Conservation (phyloP, 2,888 invertebrate genomes). For the Drosophila merina region DNA sequence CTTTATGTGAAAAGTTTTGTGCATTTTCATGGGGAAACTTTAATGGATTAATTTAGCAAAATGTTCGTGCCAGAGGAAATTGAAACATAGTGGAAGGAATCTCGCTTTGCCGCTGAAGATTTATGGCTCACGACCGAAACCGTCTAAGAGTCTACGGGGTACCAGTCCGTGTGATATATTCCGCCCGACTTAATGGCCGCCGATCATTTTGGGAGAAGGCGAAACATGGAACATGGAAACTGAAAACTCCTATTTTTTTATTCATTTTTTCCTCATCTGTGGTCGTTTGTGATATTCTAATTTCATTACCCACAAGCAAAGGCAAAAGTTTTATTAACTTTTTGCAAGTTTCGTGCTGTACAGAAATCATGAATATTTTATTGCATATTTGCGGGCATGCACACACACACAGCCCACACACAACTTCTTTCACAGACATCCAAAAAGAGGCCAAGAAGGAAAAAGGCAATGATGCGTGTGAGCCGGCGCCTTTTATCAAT, state of each 20-base stretch:
- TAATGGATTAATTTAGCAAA: conserved; percentile 77
- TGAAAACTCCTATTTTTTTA: conserved; percentile 19
- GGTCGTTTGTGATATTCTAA: conserved; percentile 46
- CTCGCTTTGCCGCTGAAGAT: conserved; percentile 47
- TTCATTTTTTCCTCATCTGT: conserved; percentile 1
- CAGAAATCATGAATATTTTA: conserved; percentile 67
- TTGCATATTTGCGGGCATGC: conserved; percentile 47
- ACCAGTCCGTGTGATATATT: background rate
- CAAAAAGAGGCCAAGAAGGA: conserved; percentile 16
- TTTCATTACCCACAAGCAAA: conserved; percentile 46
- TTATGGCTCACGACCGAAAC: conserved; percentile 54
- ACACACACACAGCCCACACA: background rate
- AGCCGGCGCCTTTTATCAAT: conserved; percentile 56
- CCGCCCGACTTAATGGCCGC: conserved; percentile 35
- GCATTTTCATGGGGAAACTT: conserved; percentile 71
- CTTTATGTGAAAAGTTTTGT: conserved; percentile 77
- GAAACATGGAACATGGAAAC: conserved; percentile 30
- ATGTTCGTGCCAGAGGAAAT: conserved; percentile 69
- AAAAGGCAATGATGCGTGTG: conserved; percentile 54
- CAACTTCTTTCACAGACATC: background rate
- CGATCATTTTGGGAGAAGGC: conserved; percentile 55
- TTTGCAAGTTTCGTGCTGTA: conserved; percentile 52
- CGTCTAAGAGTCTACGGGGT: background rate
- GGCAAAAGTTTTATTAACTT: conserved; percentile 62
- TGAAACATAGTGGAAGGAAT: conserved; percentile 59